phyloP scores from a whole-genome alignment of 2,888 invertebrate species.

The Spodoptera exigua region DNA sequence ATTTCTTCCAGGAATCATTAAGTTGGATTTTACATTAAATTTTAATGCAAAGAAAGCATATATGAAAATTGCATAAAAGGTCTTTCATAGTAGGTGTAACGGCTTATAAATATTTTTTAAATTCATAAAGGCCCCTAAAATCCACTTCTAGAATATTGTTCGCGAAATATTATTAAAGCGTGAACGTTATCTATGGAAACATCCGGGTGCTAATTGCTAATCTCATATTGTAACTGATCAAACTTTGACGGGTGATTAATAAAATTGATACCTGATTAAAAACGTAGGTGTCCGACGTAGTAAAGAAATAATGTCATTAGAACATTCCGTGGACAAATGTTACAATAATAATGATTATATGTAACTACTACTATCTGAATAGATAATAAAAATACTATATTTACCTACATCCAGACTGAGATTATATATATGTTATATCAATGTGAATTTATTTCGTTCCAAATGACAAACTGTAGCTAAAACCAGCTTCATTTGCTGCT shows the following conservation, averaged over 20 bases:
- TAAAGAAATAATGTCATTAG: slow-evolving; percentile 3
- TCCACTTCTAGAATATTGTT: slow-evolving; percentile 4
- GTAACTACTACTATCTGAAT: background rate
- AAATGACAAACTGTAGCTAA: too few relatives aligned
- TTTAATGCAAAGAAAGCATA: too few relatives aligned
- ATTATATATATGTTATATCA: too few relatives aligned
- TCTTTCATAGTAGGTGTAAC: background rate
- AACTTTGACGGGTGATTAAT: slow-evolving; percentile 14
- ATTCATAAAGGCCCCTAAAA: background rate
- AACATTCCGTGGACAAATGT: background rate
- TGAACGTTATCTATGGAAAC: slow-evolving; percentile 16
- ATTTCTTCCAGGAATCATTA: too few relatives aligned
- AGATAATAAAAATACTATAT: too few relatives aligned
- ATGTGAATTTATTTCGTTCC: too few relatives aligned
- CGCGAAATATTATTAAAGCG: background rate
- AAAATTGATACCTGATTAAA: slow-evolving; percentile 37
- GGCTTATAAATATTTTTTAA: background rate
- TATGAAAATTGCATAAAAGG: too few relatives aligned
- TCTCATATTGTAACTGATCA: slow-evolving; percentile 27
- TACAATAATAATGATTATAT: slow-evolving; percentile 2
- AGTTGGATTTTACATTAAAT: too few relatives aligned
- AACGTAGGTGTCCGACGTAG: slow-evolving; percentile 9
- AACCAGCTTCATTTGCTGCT: too few relatives aligned
- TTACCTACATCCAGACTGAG: too few relatives aligned
- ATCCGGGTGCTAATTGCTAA: slow-evolving; percentile 18